These are phyloP conservation scores for Ophonus ardosiacus DNA, from an alignment of 2,888 invertebrate genomes.

Conservation along the genomic window DNA sequence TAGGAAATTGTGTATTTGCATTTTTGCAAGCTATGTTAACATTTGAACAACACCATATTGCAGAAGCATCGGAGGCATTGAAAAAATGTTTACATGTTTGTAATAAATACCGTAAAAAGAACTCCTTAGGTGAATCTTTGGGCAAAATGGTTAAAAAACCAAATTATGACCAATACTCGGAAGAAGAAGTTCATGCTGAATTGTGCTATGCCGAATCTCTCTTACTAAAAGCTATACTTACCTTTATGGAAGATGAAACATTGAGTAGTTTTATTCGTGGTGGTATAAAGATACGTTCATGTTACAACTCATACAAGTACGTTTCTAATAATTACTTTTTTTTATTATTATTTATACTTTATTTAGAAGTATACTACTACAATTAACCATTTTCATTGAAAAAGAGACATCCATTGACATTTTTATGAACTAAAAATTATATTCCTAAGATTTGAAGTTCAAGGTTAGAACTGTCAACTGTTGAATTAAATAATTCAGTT, in stretches of 20 bases:
- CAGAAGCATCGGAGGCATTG: constrained; percentile 84
- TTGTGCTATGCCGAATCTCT: constrained; percentile 95
- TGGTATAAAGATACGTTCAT: constrained; percentile 93
- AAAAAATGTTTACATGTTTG: constrained; percentile 90
- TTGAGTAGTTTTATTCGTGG: constrained; percentile 94
- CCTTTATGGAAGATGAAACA: constrained; percentile 96
- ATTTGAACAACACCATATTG: constrained; percentile 89
- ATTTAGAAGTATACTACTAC: no score
- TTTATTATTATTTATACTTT: constrained; percentile 64
- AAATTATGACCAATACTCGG: constrained; percentile 87
- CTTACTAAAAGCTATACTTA: constrained; percentile 91
- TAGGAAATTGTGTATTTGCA: constrained; percentile 92
- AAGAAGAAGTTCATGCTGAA: constrained; percentile 95
- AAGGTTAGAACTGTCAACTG: no score
- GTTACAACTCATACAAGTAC: constrained; percentile 95
- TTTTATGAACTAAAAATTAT: no score
- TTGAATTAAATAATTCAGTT: no score
- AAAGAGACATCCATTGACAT: no score
- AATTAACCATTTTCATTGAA: no score
- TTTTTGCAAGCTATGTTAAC: constrained; percentile 96
- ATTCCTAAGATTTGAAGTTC: no score
- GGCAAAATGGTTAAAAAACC: constrained; percentile 89
- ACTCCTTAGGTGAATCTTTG: constrained; percentile 86
- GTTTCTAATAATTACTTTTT: constrained; percentile 67
- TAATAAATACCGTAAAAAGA: constrained; percentile 83